phyloP scores from a whole-genome alignment of 1,140 invertebrate species.

The Plectrocnemia conspersa region DNA sequence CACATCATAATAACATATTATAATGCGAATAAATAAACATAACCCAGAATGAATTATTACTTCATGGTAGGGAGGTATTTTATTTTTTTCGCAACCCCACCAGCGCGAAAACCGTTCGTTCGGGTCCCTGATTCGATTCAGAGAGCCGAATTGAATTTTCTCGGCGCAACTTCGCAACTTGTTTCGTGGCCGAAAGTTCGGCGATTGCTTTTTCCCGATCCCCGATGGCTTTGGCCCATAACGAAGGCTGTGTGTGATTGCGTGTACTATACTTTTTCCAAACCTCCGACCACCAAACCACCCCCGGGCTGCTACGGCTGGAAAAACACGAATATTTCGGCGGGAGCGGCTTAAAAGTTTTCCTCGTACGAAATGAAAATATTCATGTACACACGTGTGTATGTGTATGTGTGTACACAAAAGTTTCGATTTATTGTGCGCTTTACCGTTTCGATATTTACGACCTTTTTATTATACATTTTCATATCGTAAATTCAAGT shows the following conservation, averaged over 20 bases:
- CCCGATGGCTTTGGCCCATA: slow-evolving; percentile 10
- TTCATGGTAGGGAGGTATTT: too few relatives aligned
- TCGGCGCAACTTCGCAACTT: slow-evolving; percentile 29
- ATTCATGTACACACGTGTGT: slow-evolving; percentile 1
- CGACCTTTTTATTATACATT: too few relatives aligned
- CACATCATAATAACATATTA: too few relatives aligned
- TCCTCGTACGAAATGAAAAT: slow-evolving; percentile 9
- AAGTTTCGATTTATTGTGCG: too few relatives aligned
- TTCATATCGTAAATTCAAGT: too few relatives aligned
- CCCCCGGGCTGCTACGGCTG: slow-evolving; percentile 1
- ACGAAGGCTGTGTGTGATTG: slow-evolving; percentile 23
- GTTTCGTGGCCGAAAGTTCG: slow-evolving; percentile 33
- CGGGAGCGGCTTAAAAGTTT: slow-evolving; percentile 20
- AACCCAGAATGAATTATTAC: too few relatives aligned
- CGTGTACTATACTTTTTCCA: slow-evolving; percentile 18
- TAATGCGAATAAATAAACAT: too few relatives aligned
- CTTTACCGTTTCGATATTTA: too few relatives aligned
- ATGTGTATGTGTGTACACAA: not conserved
- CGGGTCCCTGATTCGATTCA: slow-evolving; percentile 28
- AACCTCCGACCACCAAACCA: not conserved
- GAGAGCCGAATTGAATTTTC: slow-evolving; percentile 34
- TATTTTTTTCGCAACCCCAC: not conserved
- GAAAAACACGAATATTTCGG: slow-evolving; percentile 18
- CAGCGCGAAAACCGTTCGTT: not conserved
- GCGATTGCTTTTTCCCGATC: slow-evolving; percentile 32